Percentiles rank a stretch among this genome's conserved stretches.
Conservation (phyloP, 2,888 invertebrate genomes). For the Melipona beecheii region DNA sequence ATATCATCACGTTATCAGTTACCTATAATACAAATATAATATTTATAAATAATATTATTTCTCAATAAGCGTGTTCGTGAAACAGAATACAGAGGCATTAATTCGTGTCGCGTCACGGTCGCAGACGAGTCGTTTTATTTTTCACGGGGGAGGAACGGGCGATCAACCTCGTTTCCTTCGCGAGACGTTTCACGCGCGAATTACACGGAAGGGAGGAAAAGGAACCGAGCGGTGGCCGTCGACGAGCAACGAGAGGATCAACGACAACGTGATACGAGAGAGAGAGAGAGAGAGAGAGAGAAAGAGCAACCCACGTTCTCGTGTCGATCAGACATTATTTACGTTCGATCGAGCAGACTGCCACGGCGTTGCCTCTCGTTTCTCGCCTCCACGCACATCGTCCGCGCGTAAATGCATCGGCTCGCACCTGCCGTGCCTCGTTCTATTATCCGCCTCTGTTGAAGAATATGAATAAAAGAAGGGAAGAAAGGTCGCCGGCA, state of each 20-base stretch:
- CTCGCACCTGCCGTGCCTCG: conserved; percentile 34
- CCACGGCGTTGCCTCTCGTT: conserved; percentile 62
- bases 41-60: no score
- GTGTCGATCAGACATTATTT: conserved; percentile 67
- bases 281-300: neutral
- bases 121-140: neutral
- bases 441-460: conserved; percentile 57
- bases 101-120: neutral
- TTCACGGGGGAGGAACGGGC: neutral
- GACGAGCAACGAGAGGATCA: conserved; percentile 21
- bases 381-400: conserved; percentile 68
- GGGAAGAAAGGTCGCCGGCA: conserved; percentile 58
- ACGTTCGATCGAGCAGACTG: conserved; percentile 70
- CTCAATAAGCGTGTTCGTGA: neutral
- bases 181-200: conserved; percentile 32
- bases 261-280: conserved; percentile 27
- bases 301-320: conserved; percentile 28
- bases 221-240: conserved; percentile 18
- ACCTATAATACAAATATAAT: no score
- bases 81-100: neutral
- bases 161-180: neutral
- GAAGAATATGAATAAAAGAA: conserved; percentile 59
- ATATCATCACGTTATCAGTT: no score
- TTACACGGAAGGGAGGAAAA: conserved; percentile 17
- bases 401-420: conserved; percentile 62